Base-by-base conservation (phyloP, 2,888 invertebrate species). In the Limnephilus lunatus region DNA sequence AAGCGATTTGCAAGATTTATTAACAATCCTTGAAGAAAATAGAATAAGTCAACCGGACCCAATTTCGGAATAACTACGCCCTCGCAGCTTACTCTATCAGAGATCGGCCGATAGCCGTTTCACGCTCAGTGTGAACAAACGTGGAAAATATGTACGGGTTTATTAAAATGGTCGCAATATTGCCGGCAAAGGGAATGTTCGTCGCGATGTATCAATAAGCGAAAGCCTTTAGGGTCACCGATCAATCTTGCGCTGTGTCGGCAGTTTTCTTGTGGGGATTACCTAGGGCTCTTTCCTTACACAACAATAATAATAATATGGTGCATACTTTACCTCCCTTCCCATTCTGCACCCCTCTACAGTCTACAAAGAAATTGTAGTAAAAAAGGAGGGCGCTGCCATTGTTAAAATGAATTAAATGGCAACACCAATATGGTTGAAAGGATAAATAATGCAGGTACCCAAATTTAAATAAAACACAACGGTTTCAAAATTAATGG, bases 191-290 rank as follows among this genome's bases (percentile, higher is more conserved):
- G 86, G 86, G 39, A 44, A 44, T 86, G 86, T 44, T 30, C 86
- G 85, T 44, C 68, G 39, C 85, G 86, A 86, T 86, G 86, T 86
- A 44, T 86, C 86, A 86, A 86, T 86, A 86, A 44, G n/a, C 39
- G 32, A 89, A 89, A 89, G 80, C 88, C 80, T 32, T 88, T 88
- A 88, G 31, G 35, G 88, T 81, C 88, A 80, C 35, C 88, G 88
- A 89, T 89, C 88, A 89, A 89, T 89, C 88, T 89, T 81, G 88
- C 80, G 80, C 44, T 32, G n/a, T 80, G 88, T 89, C 39, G 88
- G 68, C 80, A 80, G 31, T 25, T 89, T 89, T 39, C 88, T 89
- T 35, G n/a, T 25, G 39, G 14, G 88, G 88, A 89, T 89, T 89
- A 89, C 39, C 25, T 25, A 68, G 68, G 88, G 35, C 80, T 80